Base-by-base conservation (phyloP, 2,888 invertebrate species). In the Chloromyia formosa region DNA sequence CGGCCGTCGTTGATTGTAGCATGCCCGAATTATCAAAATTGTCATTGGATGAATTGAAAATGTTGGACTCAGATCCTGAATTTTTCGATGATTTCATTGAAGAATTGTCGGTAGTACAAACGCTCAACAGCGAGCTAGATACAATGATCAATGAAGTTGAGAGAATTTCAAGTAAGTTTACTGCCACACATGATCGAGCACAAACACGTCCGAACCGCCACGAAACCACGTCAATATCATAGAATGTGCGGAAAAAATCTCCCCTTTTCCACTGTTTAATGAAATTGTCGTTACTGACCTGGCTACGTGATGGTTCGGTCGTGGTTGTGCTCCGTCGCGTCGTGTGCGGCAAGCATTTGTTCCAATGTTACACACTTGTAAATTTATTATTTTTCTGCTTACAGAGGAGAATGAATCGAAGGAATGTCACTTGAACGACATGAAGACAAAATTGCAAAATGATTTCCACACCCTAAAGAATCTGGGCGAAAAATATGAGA, bases 51-150 rank as follows among this genome's bases (percentile, higher is more conserved):
- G 93, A 94, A 83, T 85, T 94, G 60, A 89, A 90, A 78, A 89
- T 90, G 81, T 86, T 94, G 20, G 87, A 90, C 80, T 89, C 90
- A 62, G 91, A 91, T 84, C 87, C 89, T 0, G 92, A 93, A 80
- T 88, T 89, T 78, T 89, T 93, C 84, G 91, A 93, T 80, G 92
- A 93, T 82, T 90, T 93, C 77, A 84, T 94, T 56, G 91, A 92
- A 81, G 90, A 89, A 77, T 88, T 91, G 82, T 90, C 91, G 0
- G 88, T 90, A 77, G 86, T 93, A 0, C 87, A 89, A 72, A 91
- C 92, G 80, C 86, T 92, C 53, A 91, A 93, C 79, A 85, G 89
- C 75, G 88, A 90, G 76, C 88, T 94, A 0, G 92, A 93, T 81
- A 91, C 92, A 75, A 85, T 92, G 76, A 92, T 94, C 84, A 87